Conservation (phyloP, 2,888 invertebrate species). For the Eurytoma adleriae region DNA sequence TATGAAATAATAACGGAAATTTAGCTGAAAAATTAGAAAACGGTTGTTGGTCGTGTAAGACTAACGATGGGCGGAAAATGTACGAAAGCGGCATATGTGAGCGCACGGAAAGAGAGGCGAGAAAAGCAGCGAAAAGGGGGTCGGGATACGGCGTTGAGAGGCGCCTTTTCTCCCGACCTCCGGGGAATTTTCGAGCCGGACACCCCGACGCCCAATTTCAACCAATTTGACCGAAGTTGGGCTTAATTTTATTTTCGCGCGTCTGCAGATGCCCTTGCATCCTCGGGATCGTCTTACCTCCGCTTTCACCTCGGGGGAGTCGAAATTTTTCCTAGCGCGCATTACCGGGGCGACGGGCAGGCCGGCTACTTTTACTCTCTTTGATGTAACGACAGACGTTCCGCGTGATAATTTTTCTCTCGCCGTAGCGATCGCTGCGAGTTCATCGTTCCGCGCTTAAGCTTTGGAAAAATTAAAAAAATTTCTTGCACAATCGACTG, state of each 20-base stretch:
- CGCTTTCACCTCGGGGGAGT: slow-evolving; percentile 56
- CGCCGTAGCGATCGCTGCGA: too few species aligned
- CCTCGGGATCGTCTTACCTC: slow-evolving; percentile 53
- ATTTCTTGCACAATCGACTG: background rate
- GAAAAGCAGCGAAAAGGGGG: slow-evolving; percentile 53
- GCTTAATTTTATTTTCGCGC: slow-evolving; percentile 80
- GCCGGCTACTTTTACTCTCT: slow-evolving; percentile 1
- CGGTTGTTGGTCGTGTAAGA: too few species aligned
- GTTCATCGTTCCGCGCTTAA: background rate
- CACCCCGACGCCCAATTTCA: slow-evolving; percentile 78
- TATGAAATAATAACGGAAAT: too few species aligned
- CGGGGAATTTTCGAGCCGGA: slow-evolving; percentile 62
- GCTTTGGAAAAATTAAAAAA: background rate
- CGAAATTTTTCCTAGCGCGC: slow-evolving; percentile 45
- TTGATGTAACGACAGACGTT: slow-evolving; percentile 16
- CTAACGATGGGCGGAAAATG: too few species aligned
- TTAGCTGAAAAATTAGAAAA: too few species aligned
- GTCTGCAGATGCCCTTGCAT: slow-evolving; percentile 65
- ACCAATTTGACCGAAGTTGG: slow-evolving; percentile 80
- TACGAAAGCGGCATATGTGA: background rate
- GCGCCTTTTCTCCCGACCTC: slow-evolving; percentile 59
- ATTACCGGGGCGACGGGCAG: background rate
- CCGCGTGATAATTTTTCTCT: background rate
- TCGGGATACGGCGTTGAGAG: slow-evolving; percentile 4
- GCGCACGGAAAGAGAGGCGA: background rate